Percentiles rank a stretch among this genome's conserved stretches.
These are phyloP conservation scores for Lasioglossum oenotherae DNA, from an alignment of 2,888 invertebrate species.

Conservation along the genomic window DNA sequence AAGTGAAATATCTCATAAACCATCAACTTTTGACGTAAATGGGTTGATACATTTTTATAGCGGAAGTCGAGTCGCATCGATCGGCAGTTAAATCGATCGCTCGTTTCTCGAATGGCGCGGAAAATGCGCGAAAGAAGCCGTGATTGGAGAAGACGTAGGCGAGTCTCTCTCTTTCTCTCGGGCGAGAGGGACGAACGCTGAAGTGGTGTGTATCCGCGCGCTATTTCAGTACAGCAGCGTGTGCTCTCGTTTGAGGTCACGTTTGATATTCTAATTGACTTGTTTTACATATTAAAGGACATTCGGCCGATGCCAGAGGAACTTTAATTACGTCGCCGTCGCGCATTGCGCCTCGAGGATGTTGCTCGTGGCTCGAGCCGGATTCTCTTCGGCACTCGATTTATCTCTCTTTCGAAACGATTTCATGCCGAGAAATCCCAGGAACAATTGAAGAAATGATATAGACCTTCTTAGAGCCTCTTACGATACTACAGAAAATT, in stretches of 20 bases:
- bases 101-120: slow-evolving; percentile 6
- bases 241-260: slow-evolving; percentile 72
- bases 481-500: background rate
- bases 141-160: slow-evolving; percentile 41
- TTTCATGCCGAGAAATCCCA: background rate
- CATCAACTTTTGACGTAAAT: background rate
- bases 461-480: background rate
- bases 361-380: slow-evolving; percentile 20
- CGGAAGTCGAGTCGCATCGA: background rate
- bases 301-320: slow-evolving; percentile 71
- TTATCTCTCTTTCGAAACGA: background rate
- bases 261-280: slow-evolving; percentile 81
- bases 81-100: background rate
- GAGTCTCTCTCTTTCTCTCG: background rate
- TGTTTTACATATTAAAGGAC: slow-evolving; percentile 78
- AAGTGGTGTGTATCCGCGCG: slow-evolving; percentile 48
- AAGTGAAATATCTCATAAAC: background rate
- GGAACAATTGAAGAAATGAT: background rate
- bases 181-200: slow-evolving; percentile 9
- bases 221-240: slow-evolving; percentile 64
- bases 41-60: background rate
- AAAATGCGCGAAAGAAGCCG: slow-evolving; percentile 54
- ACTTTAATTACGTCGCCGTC: slow-evolving; percentile 72
- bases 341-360: slow-evolving; percentile 50
- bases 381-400: background rate